A percentile compares a stretch with the other conserved stretches of the same genome.
phyloP scores from a whole-genome alignment of 1,140 invertebrate genomes.

The Tetraneura akinire region DNA sequence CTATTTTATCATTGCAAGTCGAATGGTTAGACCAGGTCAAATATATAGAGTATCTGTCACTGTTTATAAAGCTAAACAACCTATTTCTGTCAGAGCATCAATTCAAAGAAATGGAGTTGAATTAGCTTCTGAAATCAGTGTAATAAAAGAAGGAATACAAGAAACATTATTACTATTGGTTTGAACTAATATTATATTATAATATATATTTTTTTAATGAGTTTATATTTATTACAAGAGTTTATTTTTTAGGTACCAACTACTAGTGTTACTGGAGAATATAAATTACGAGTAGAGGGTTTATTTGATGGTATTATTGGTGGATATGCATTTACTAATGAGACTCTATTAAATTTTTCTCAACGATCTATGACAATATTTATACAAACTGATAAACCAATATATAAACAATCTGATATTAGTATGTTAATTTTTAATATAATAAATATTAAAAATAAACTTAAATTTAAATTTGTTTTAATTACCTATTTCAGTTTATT shows the following conservation, averaged over 20 bases:
- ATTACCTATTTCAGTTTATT: slow-evolving; percentile 67
- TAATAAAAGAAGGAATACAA: slow-evolving; percentile 73
- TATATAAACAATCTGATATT: slow-evolving; percentile 91
- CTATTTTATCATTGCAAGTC: slow-evolving; percentile 85
- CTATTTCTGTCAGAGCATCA: slow-evolving; percentile 78
- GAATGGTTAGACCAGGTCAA: slow-evolving; percentile 82
- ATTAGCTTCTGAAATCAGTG: slow-evolving; percentile 73
- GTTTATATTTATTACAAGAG: neutral
- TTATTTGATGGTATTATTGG: slow-evolving; percentile 80
- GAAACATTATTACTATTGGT: slow-evolving; percentile 75
- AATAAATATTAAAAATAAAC: neutral
- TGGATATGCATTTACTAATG: slow-evolving; percentile 81
- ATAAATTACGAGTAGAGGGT: slow-evolving; percentile 85
- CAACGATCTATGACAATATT: slow-evolving; percentile 93
- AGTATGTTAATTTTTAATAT: slow-evolving; percentile 60
- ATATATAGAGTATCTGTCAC: slow-evolving; percentile 81
- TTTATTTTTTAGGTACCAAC: slow-evolving; percentile 69
- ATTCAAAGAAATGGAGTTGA: slow-evolving; percentile 86
- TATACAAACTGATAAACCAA: slow-evolving; percentile 91
- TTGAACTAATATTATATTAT: slow-evolving; percentile 62
- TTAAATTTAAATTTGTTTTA: neutral
- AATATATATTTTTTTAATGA: slow-evolving; percentile 47
- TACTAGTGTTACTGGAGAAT: slow-evolving; percentile 78
- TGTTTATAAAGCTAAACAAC: slow-evolving; percentile 71
- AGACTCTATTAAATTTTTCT: slow-evolving; percentile 77